phyloP scores from a whole-genome alignment of 1,140 invertebrate species.

The Bombus fervidus region DNA sequence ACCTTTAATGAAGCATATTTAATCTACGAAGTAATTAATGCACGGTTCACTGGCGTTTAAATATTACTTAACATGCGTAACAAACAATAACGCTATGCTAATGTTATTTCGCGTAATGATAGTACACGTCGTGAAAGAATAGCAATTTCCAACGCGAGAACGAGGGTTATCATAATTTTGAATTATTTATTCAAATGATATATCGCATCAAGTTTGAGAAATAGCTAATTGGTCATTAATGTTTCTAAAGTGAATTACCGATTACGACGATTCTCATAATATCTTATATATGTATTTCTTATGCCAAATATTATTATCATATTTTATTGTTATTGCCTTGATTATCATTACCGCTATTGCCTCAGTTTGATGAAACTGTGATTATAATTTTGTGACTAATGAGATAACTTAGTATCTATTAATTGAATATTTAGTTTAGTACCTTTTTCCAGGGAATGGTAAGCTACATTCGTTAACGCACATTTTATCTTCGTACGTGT shows the following conservation, averaged over 20 bases:
- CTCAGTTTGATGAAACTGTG: not conserved
- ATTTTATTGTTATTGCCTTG: not conserved
- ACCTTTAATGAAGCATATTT: constrained; percentile 29
- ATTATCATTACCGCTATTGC: not conserved
- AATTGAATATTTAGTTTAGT: not conserved
- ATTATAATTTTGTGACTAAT: not conserved
- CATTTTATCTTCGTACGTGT: no score
- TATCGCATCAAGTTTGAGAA: not conserved
- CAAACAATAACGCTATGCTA: not conserved
- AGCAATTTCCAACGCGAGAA: no score
- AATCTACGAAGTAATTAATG: constrained; percentile 18
- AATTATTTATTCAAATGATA: not conserved
- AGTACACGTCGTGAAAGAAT: not conserved
- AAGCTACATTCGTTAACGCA: no score
- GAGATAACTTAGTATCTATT: not conserved
- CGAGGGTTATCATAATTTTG: not conserved
- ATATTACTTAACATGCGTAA: not conserved
- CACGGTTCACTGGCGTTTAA: not conserved
- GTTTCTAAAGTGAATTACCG: not conserved
- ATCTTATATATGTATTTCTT: not conserved
- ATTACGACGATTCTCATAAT: not conserved
- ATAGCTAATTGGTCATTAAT: not conserved
- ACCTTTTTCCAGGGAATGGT: not conserved
- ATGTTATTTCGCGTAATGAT: not conserved
- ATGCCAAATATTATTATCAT: no score